Conservation (phyloP, 2,113 vertebrate species). For the Neolamprologus longior region DNA sequence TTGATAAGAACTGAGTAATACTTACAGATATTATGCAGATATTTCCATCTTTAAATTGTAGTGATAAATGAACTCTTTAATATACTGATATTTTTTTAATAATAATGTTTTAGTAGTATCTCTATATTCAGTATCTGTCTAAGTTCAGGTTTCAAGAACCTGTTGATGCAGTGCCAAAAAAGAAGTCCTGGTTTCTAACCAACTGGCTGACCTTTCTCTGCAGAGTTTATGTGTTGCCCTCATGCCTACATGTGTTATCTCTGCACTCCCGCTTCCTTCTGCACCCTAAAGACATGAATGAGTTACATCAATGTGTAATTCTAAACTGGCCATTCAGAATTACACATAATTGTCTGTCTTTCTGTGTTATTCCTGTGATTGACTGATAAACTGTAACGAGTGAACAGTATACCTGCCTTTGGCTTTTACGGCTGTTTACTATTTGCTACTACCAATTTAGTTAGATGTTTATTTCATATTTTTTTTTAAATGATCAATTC, state of each 20-base stretch:
- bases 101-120: background rate
- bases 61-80: background rate
- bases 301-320: background rate
- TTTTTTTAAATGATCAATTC: background rate
- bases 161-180: background rate
- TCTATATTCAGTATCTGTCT: background rate
- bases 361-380: background rate
- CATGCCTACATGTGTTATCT: background rate
- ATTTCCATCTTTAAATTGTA: fast-evolving
- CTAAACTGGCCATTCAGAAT: background rate
- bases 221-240: background rate
- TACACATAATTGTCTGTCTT: background rate
- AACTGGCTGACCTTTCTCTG: background rate
- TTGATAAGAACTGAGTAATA: background rate
- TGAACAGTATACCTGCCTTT: background rate
- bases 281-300: background rate
- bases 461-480: background rate
- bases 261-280: background rate
- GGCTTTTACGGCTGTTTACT: background rate
- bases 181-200: background rate
- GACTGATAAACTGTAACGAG: background rate
- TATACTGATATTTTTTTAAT: background rate
- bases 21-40: background rate
- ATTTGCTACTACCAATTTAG: background rate
- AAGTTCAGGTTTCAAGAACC: background rate